Percentiles rank a stretch among this genome's conserved stretches.
Conservation (phyloP, 2,797 vertebrate species). For the Cirrhinus mrigala region DNA sequence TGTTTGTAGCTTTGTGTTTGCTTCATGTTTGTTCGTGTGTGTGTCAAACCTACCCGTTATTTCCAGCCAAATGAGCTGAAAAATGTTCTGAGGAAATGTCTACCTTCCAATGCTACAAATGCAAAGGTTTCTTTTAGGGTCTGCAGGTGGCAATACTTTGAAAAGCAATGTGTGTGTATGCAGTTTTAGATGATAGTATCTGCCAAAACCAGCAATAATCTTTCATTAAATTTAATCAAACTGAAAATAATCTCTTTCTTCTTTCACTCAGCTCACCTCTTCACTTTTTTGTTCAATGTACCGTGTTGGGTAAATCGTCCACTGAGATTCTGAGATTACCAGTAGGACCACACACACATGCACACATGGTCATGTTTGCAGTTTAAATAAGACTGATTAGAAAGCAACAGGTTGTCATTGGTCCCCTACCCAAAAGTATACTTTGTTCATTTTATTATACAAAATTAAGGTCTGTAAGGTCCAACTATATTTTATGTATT, state of each 20-base stretch:
- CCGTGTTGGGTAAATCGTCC: slow-evolving; percentile 25
- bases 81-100: background rate
- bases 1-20: background rate
- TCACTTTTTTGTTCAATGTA: slow-evolving; percentile 31
- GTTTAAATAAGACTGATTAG: background rate
- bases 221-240: background rate
- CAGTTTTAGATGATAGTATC: slow-evolving; percentile 16
- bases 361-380: background rate
- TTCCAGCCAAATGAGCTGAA: background rate
- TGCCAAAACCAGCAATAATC: slow-evolving; percentile 2
- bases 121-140: background rate
- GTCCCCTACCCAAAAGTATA: background rate
- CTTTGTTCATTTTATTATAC: background rate
- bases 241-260: slow-evolving; percentile 6
- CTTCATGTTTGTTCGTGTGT: background rate
- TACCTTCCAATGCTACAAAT: background rate
- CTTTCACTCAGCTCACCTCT: slow-evolving; percentile 34
- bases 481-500: background rate
- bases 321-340: slow-evolving; percentile 39
- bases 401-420: background rate
- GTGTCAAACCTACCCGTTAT: background rate
- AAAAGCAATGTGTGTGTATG: background rate
- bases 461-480: background rate
- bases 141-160: background rate
- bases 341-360: slow-evolving; percentile 20